These are phyloP conservation scores for Myoxocephalus aenaeus DNA, from an alignment of 2,797 vertebrate genomes.

Conservation along the genomic window DNA sequence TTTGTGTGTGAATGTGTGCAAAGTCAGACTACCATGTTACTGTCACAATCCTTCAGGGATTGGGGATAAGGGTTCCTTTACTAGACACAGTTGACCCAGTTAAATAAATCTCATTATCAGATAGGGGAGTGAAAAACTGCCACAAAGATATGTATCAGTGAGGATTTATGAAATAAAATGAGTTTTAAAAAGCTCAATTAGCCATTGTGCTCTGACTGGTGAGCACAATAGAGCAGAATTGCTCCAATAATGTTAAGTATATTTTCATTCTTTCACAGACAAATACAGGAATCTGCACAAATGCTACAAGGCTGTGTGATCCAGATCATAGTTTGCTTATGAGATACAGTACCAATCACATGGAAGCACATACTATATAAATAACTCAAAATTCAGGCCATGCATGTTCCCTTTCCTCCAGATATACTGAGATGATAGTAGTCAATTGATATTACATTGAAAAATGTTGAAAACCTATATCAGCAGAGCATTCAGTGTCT, in stretches of 20 bases:
- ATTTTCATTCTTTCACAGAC: slow-evolving; percentile 7
- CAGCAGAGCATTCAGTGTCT: background rate
- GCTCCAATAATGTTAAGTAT: background rate
- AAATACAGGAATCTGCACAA: background rate
- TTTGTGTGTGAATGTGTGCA: slow-evolving; percentile 4
- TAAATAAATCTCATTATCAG: slow-evolving; percentile 31
- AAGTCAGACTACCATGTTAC: slow-evolving; percentile 19
- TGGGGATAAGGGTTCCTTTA: background rate
- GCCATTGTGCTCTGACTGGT: slow-evolving; percentile 9
- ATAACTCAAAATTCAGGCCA: background rate
- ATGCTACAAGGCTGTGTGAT: background rate
- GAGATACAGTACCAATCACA: background rate
- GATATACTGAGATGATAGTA: background rate
- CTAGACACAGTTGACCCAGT: slow-evolving; percentile 11
- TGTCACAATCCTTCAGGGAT: slow-evolving; percentile 1
- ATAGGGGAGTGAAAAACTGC: slow-evolving; percentile 18
- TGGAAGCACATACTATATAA: background rate
- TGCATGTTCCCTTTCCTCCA: background rate
- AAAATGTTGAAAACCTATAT: background rate
- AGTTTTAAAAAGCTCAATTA: slow-evolving; percentile 36
- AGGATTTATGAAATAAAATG: slow-evolving; percentile 23
- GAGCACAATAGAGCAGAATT: background rate
- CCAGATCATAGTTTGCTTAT: background rate
- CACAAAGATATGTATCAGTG: slow-evolving; percentile 13
- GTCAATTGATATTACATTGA: background rate